Percentiles rank a stretch among this genome's conserved stretches.
Conservation (phyloP, 2,113 vertebrate genomes). For the Ceyx margarethae region DNA sequence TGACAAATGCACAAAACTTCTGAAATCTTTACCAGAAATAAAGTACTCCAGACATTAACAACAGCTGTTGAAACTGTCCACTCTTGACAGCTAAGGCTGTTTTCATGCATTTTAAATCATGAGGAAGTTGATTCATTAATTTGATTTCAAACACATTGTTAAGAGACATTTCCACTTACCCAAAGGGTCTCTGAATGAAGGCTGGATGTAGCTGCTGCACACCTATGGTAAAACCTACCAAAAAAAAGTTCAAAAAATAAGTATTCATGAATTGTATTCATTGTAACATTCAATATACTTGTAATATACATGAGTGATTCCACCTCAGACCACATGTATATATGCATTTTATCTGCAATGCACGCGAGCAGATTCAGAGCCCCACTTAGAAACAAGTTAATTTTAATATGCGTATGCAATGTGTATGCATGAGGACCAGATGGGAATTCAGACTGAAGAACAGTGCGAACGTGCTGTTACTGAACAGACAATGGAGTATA, state of each 20-base stretch:
- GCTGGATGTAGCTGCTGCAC: constrained; percentile 94
- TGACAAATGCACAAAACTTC: constrained; percentile 20
- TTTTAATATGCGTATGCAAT: background rate
- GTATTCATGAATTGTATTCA: background rate
- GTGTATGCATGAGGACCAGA: background rate
- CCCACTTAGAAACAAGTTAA: background rate
- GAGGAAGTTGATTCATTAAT: background rate
- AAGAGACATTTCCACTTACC: constrained; percentile 81
- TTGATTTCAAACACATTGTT: background rate
- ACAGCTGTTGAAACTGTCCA: constrained; percentile 10
- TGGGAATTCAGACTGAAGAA: constrained; percentile 3
- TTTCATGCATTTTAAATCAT: background rate
- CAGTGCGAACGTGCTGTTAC: background rate
- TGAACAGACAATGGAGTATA: background rate
- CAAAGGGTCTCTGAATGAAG: constrained; percentile 93
- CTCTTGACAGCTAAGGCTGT: background rate
- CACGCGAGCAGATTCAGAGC: background rate
- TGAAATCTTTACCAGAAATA: constrained; percentile 18
- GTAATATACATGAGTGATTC: background rate
- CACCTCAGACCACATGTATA: background rate
- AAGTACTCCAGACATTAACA: background rate
- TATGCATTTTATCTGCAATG: background rate
- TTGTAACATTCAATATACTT: background rate
- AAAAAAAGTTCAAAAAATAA: background rate
- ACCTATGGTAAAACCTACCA: constrained; percentile 89